These are phyloP conservation scores for Sinocyclocheilus maitianheensis DNA, from an alignment of 2,113 vertebrate genomes.

Conservation along the genomic window DNA sequence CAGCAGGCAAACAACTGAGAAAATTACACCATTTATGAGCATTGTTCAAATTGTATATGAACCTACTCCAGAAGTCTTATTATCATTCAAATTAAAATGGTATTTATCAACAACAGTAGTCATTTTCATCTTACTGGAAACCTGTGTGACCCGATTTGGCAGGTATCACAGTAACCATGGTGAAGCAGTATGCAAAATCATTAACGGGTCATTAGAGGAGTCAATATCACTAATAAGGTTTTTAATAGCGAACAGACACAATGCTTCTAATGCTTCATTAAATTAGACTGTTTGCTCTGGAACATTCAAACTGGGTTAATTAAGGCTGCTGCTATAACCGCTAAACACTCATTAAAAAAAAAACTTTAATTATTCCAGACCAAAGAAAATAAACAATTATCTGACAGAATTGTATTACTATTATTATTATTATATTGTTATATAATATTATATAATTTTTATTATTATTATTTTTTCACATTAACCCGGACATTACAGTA, in stretches of 20 bases:
- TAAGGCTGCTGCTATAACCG: too few species aligned
- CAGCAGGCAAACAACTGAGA: background rate
- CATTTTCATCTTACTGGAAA: background rate
- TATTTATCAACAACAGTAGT: background rate
- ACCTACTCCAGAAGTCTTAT: background rate
- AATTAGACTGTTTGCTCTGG: slow-evolving; percentile 22
- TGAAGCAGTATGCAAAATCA: slow-evolving; percentile 38
- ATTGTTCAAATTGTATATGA: background rate
- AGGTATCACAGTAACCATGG: slow-evolving; percentile 42
- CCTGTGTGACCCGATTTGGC: background rate
- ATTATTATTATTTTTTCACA: too few species aligned
- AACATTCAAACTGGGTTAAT: slow-evolving; percentile 5
- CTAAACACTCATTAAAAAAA: too few species aligned
- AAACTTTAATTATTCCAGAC: too few species aligned
- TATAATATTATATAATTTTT: too few species aligned
- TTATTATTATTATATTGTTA: too few species aligned
- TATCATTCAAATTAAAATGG: background rate
- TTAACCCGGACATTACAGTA: too few species aligned
- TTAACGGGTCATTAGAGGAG: slow-evolving; percentile 57
- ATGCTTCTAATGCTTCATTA: slow-evolving; percentile 19
- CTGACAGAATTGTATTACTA: too few species aligned
- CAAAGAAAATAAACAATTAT: too few species aligned
- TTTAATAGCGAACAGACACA: slow-evolving; percentile 45
- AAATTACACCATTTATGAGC: background rate
- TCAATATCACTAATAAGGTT: slow-evolving; percentile 59